phyloP scores from a whole-genome alignment of 2,797 vertebrate genomes.

The Macropodus opercularis region DNA sequence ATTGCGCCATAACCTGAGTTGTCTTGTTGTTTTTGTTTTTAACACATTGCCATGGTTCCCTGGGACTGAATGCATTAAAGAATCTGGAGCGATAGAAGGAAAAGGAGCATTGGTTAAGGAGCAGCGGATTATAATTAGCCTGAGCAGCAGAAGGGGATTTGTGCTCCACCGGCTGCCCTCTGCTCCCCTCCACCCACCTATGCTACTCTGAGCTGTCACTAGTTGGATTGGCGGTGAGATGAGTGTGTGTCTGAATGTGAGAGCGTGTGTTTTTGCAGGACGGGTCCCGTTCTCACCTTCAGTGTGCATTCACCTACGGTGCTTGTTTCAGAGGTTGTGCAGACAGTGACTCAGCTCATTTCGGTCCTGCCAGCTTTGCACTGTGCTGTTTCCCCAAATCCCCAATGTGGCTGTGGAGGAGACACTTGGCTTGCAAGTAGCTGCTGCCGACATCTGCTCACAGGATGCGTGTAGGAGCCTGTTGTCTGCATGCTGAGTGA shows the following conservation, averaged over 20 bases:
- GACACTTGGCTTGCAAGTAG: constrained; percentile 31
- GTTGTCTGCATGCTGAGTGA: constrained; percentile 29
- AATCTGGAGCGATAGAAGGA: constrained; percentile 34
- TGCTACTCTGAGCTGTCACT: constrained; percentile 43
- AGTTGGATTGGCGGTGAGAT: constrained; percentile 39
- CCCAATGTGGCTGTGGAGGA: constrained; percentile 59
- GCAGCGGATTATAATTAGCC: constrained; percentile 78
- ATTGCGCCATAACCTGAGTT: neutral
- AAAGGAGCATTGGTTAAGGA: constrained; percentile 72
- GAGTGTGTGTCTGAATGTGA: constrained; percentile 26
- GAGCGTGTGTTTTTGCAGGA: constrained; percentile 24
- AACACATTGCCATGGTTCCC: no score
- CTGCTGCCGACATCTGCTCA: constrained; percentile 27
- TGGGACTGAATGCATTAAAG: constrained; percentile 12
- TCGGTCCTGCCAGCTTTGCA: constrained; percentile 38
- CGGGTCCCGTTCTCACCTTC: constrained; percentile 50
- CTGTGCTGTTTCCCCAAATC: constrained; percentile 28
- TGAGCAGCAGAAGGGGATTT: constrained; percentile 82
- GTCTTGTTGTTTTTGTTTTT: neutral
- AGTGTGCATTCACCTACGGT: constrained; percentile 23
- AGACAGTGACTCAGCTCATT: constrained; percentile 72
- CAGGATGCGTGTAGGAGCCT: constrained; percentile 36
- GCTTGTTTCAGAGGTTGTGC: constrained; percentile 53
- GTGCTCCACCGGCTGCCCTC: constrained; percentile 71
- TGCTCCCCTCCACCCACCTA: constrained; percentile 40